Evolutionary conservation across 2,888 invertebrate species (phyloP), one percentile per base, ranked within the genome.

Genomic region (Megalurothrips usitatus): DNA sequence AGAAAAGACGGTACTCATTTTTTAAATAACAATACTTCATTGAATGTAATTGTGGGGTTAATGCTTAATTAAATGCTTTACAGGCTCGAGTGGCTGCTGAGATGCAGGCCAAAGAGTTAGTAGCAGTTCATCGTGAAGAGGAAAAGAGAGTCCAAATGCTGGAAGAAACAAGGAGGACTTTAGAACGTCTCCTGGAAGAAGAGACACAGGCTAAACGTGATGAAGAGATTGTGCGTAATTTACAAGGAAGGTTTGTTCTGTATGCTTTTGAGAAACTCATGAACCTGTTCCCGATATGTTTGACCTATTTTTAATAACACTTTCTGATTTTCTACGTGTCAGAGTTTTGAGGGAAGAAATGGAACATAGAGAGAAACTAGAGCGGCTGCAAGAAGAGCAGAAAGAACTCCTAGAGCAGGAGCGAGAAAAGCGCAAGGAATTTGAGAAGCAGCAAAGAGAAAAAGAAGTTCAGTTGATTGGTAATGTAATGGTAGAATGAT

Each of bases 171-270:
- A 75, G 68, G 26, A 23, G 68, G 26, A 75, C 68, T 26, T 86
- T 95, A 80, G 94, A 95, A 86, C 89, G 89, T 82, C 87, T 94
- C 4, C 86, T 95, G 19, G 93, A 93, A 83, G 94, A 95, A 86
- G 96, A 95, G 86, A 93, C 93, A 0, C 94, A 94, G 86, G 95
- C 95, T 0, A 94, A 95, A 85, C 88, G 92, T 83, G 95, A 95
- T 84, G 96, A 95, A 87, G 95, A 95, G 89, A 94, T 95, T 82
- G 91, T 91, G 82, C 85, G 85, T 63, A 86, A 85, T 82, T 85
- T 89, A 43, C 89, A 89, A 83, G 87, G 86, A 11, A 84, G 85
- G 85, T 85, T 78, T 48, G 79, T 63, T 85, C 78, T 75, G 78
- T 80, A n/a, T n/a, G 43, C 14, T 80, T 26, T 47, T 52, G 48